Percentiles rank a stretch among this genome's conserved stretches.
phyloP scores from a whole-genome alignment of 2,888 invertebrate genomes.

The Hipparchia semele region DNA sequence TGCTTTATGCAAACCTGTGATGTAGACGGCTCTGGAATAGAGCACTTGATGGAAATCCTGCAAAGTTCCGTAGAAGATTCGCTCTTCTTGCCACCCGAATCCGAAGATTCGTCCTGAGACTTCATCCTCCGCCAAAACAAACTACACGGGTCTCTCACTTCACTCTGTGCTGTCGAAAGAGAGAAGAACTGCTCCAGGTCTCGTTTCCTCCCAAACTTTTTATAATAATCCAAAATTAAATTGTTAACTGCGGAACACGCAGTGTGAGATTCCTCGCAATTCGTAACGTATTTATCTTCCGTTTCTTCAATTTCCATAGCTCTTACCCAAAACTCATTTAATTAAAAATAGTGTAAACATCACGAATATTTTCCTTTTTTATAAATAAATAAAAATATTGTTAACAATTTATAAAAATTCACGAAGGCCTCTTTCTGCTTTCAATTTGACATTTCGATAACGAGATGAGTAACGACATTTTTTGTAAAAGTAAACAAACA shows the following conservation, averaged over 20 bases:
- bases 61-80: slow-evolving; percentile 72
- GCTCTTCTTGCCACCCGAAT: slow-evolving; percentile 67
- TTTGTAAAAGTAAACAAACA: slow-evolving; percentile 22
- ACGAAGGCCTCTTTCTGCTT: slow-evolving; percentile 27
- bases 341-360: slow-evolving; percentile 29
- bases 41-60: slow-evolving; percentile 72
- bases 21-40: slow-evolving; percentile 59
- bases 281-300: slow-evolving; percentile 27
- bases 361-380: slow-evolving; percentile 20
- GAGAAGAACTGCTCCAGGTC: slow-evolving; percentile 87
- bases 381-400: slow-evolving; percentile 7
- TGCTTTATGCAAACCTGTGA: slow-evolving; percentile 52
- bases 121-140: slow-evolving; percentile 77
- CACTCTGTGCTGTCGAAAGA: slow-evolving; percentile 71
- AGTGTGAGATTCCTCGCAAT: slow-evolving; percentile 41
- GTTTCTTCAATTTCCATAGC: slow-evolving; percentile 61
- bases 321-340: slow-evolving; percentile 36
- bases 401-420: slow-evolving; percentile 22
- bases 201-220: slow-evolving; percentile 85
- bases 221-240: slow-evolving; percentile 85
- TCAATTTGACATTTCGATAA: slow-evolving; percentile 27
- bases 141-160: slow-evolving; percentile 67
- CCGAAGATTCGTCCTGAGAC: slow-evolving; percentile 68
- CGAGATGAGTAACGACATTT: slow-evolving; percentile 29
- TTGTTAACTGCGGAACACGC: slow-evolving; percentile 60